Conservation (phyloP, 2,888 invertebrate species). For the Phaedon cochleariae region DNA sequence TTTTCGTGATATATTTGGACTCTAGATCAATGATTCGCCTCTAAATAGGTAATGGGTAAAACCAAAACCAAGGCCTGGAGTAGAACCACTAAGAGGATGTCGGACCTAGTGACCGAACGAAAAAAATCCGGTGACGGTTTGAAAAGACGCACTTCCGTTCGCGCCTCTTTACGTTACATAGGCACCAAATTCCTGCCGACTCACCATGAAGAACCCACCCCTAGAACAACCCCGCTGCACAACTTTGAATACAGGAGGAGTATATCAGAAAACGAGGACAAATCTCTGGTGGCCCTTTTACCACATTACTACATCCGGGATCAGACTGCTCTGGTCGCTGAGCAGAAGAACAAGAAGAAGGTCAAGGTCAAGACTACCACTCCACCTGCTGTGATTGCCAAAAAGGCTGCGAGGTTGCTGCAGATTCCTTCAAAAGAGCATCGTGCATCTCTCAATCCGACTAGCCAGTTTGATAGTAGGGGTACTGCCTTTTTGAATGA, state of each 20-base stretch:
- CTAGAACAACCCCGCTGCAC: too few species aligned
- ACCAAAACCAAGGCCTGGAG: slow-evolving; percentile 45
- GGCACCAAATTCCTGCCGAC: slow-evolving; percentile 63
- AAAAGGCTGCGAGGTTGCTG: slow-evolving; percentile 70
- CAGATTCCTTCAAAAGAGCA: slow-evolving; percentile 63
- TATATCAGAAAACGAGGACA: neutral
- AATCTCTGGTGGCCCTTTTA: neutral
- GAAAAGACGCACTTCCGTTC: slow-evolving; percentile 74
- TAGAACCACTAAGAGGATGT: slow-evolving; percentile 52
- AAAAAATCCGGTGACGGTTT: slow-evolving; percentile 55
- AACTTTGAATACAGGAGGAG: neutral
- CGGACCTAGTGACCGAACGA: slow-evolving; percentile 56
- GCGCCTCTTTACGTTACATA: slow-evolving; percentile 74
- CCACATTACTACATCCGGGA: neutral
- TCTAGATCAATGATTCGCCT: too few species aligned
- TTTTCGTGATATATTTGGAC: too few species aligned
- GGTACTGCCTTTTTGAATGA: neutral
- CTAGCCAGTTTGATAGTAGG: neutral
- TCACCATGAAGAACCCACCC: neutral
- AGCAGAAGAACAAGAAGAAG: slow-evolving; percentile 36
- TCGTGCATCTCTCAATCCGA: neutral
- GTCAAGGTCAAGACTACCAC: slow-evolving; percentile 47
- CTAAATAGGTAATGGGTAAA: neutral
- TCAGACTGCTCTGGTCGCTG: slow-evolving; percentile 47
- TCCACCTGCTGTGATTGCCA: slow-evolving; percentile 66